Base-by-base conservation (phyloP, 2,797 vertebrate genomes). In the Mormyrus proboscirostris region DNA sequence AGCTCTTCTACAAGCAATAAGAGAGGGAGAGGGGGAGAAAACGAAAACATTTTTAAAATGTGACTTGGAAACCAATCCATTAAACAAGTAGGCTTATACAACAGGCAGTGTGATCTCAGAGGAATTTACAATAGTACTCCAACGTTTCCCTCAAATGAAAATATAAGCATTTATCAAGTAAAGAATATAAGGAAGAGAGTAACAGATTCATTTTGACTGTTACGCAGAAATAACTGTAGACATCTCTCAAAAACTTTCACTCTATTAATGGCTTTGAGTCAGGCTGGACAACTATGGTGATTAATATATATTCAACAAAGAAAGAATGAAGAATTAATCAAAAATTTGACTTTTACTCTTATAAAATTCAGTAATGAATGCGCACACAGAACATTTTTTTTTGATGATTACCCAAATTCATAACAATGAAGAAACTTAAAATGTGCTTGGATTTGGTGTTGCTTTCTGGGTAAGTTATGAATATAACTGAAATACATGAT, bases 121-220 rank as follows among this genome's bases (percentile, higher is more conserved):
- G 49, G 83, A 51, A 51, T 86, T 50, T 16, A 51, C 19, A 86
- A 51, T 55, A 51, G 83, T 86, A 51, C 47, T 86, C 50, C 50
- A 29, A 86, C 12, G 0, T 86, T 29, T 86, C 55, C 83, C 83
- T 33, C 10, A 49, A 51, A 85, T 86, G 22, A 55, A 86, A 38
- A 86, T 16, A 85, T 85, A 51, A 49, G 25, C 49, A 47, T 85
- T 47, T 85, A 85, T 85, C 49, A 50, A 47, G n/a, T 16, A 25
- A 50, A 85, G 83, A 50, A 50, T 85, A 49, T 86, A 51, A 53
- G 83, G 83, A 86, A 51, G 83, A 86, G 83, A 55, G 83, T 86
- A 29, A 51, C 29, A 86, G 50, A 51, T 29, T 86, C 16, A 41
- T 79, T 79, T 79, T 0, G 12, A 51, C 14, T 49, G 25, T 86